Evolutionary conservation across 2,113 vertebrate genomes (phyloP), one percentile per base, ranked within the genome.

Genomic region (Abramis brama): DNA sequence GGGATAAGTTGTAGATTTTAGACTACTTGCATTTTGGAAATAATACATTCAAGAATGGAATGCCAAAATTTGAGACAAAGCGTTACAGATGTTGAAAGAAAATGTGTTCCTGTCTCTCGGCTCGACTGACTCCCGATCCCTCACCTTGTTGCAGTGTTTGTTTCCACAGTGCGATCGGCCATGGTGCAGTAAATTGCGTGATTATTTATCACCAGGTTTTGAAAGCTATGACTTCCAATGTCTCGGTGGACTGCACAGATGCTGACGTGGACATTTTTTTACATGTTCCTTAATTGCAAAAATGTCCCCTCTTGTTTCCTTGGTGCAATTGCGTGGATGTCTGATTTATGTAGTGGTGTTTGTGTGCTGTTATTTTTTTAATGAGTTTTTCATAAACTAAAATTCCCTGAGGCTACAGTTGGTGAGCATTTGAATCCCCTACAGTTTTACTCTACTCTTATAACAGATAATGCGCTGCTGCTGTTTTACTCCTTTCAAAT

Each of bases 321-420:
- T 88, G 88, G 87, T 83, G 85, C 12, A 60, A 87, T 92, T 93
- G 89, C 91, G 92, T 90, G 86, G 78, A 86, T 36, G 90, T 90
- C 92, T 95, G 93, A 94, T 94, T 94, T 93, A 95, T 95, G 92
- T 89, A 91, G 90, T 92, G 75, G 45, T 91, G 90, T 90, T 91
- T 88, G 25, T 21, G 76, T 89, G 85, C 87, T 86, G 79, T 87
- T 88, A 36, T 70, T 88, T 39, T 39, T 83, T 88, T 87, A 89
- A 89, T 91, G 90, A 86, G 87, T 91, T 88, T 87, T 83, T 80
- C 85, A 83, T 82, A 85, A 90, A 91, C 86, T 86, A 79, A 17
- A 86, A 76, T 80, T 83, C 85, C 81, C 36, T 6, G 27, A 70
- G 82, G 76, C 60, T 81, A 75, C 76, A 82, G 77, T 59, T 82